phyloP scores from a whole-genome alignment of 1,140 invertebrate species.

The Bombus waltoni region DNA sequence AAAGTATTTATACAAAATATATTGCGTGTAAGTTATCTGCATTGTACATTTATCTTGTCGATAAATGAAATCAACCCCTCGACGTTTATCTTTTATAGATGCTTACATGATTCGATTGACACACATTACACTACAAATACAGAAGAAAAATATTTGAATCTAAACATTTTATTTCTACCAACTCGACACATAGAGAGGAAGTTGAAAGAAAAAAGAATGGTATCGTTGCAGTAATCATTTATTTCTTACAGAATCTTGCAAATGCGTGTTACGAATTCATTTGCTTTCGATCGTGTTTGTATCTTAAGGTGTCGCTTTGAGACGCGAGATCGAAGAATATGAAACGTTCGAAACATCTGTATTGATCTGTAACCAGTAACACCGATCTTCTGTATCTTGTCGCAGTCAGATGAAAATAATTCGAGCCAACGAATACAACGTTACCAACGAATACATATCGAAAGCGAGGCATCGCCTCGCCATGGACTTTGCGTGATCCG shows the following conservation, averaged over 20 bases:
- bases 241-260: neutral
- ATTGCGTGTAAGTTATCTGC: neutral
- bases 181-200: neutral
- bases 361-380: neutral
- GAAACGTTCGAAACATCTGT: neutral
- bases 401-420: neutral
- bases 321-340: neutral
- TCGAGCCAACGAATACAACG: neutral
- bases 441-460: neutral
- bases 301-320: neutral
- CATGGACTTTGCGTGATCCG: constrained; percentile 46
- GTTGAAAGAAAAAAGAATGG: neutral
- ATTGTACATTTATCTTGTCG: neutral
- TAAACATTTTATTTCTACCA: neutral
- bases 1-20: neutral
- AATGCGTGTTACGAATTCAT: neutral
- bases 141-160: neutral
- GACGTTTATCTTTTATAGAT: neutral
- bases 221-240: neutral
- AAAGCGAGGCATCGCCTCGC: constrained; percentile 27
- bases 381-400: neutral
- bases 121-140: neutral
- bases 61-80: too few relatives aligned
- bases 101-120: neutral
- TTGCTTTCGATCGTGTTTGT: neutral